A percentile compares a stretch with the other conserved stretches of the same genome.
These are phyloP conservation scores for Limnephilus marmoratus DNA, from an alignment of 2,888 invertebrate species.

Conservation along the genomic window DNA sequence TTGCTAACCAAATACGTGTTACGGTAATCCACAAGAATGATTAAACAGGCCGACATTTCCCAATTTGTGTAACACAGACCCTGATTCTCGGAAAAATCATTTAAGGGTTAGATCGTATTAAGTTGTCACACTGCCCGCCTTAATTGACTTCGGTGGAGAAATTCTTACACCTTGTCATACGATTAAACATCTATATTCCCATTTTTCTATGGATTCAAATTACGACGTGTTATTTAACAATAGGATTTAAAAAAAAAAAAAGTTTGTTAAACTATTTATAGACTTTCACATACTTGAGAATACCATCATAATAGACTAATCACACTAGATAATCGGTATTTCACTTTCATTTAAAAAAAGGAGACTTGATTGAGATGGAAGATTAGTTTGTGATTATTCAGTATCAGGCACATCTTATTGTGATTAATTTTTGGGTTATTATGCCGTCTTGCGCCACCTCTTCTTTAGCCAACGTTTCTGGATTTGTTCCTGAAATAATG, in stretches of 20 bases:
- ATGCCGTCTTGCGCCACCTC: too few relatives aligned
- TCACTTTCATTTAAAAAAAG: too few relatives aligned
- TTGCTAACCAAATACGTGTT: neutral
- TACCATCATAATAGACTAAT: too few relatives aligned
- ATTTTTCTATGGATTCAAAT: slow-evolving; percentile 16
- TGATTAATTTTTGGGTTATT: too few relatives aligned
- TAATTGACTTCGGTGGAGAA: slow-evolving; percentile 5
- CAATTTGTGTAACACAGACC: slow-evolving; percentile 39
- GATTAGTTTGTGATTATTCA: too few relatives aligned
- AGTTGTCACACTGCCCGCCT: neutral
- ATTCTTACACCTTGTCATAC: slow-evolving; percentile 11
- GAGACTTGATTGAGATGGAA: too few relatives aligned
- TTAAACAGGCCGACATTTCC: slow-evolving; percentile 14
- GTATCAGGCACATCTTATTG: too few relatives aligned
- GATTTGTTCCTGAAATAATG: too few relatives aligned
- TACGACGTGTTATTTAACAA: slow-evolving; percentile 7
- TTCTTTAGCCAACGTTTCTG: too few relatives aligned
- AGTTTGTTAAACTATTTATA: too few relatives aligned
- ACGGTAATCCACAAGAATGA: slow-evolving; percentile 13
- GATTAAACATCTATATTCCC: neutral
- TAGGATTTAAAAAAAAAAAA: neutral
- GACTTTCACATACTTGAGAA: too few relatives aligned
- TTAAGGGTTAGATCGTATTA: slow-evolving; percentile 16
- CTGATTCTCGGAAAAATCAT: slow-evolving; percentile 15
- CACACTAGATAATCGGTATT: too few relatives aligned